These are phyloP conservation scores for Notospermus geniculatus DNA, from an alignment of 1,140 invertebrate species.

Conservation along the genomic window DNA sequence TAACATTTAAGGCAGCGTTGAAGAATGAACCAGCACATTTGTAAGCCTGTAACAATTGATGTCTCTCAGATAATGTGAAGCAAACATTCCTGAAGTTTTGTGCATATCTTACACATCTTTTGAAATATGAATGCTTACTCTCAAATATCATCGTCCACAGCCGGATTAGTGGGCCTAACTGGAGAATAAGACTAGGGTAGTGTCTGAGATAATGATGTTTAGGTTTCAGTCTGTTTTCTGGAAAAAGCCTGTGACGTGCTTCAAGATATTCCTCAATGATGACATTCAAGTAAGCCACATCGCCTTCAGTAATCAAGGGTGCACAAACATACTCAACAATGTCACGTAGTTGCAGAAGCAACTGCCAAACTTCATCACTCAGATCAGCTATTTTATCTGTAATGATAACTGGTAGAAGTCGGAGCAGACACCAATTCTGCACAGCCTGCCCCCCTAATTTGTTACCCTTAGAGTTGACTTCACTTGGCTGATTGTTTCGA, in stretches of 20 bases:
- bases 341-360: neutral
- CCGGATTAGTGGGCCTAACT: neutral
- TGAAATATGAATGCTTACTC: too few species aligned
- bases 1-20: too few species aligned
- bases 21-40: too few species aligned
- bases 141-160: neutral
- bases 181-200: neutral
- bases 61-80: too few species aligned
- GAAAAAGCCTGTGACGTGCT: neutral
- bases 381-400: neutral
- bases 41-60: too few species aligned
- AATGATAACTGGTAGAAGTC: neutral
- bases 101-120: too few species aligned
- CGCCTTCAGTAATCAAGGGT: neutral
- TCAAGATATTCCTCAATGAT: constrained; percentile 1
- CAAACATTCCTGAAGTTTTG: too few species aligned
- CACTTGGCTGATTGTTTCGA: neutral
- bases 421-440: neutral
- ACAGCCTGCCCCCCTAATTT: neutral
- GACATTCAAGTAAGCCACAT: neutral
- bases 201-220: constrained; percentile 3
- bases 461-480: neutral
- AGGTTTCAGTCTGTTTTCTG: neutral
- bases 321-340: constrained; percentile 1
- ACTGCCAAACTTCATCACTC: neutral